phyloP scores from a whole-genome alignment of 1,140 invertebrate species.

The Drosophila nigrodunni region DNA sequence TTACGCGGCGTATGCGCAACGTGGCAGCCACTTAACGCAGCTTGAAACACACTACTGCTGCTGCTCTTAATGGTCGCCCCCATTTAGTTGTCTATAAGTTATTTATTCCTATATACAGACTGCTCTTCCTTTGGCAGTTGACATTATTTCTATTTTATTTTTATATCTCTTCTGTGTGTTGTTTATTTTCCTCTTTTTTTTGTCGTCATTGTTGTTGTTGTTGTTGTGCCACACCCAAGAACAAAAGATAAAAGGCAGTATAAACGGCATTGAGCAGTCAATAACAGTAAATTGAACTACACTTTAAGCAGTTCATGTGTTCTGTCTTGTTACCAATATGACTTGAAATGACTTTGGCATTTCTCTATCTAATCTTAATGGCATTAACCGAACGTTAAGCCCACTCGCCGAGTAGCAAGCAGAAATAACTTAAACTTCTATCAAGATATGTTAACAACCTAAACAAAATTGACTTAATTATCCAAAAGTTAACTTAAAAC shows the following conservation, averaged over 20 bases:
- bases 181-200: no score
- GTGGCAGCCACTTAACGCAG: constrained; percentile 49
- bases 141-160: constrained; percentile 57
- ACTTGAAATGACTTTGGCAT: constrained; percentile 18
- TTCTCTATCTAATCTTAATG: constrained; percentile 27
- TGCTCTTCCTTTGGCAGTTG: constrained; percentile 53
- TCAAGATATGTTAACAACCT: not conserved
- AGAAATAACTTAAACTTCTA: not conserved
- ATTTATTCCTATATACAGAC: constrained; percentile 62
- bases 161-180: constrained; percentile 18
- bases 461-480: constrained; percentile 4
- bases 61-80: constrained; percentile 21
- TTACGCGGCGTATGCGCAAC: constrained; percentile 63
- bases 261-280: constrained; percentile 40
- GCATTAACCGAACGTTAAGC: constrained; percentile 3
- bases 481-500: constrained; percentile 14
- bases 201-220: constrained; percentile 8
- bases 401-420: not conserved
- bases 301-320: constrained; percentile 54
- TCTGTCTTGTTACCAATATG: constrained; percentile 24
- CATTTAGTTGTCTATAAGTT: constrained; percentile 73
- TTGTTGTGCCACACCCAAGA: constrained; percentile 43
- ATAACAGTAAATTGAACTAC: constrained; percentile 71
- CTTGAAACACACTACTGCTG: constrained; percentile 30
- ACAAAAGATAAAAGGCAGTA: constrained; percentile 53